Percentiles rank a stretch among this genome's conserved stretches.
phyloP scores from a whole-genome alignment of 2,888 invertebrate genomes.

The Acanthoscelides obtectus region DNA sequence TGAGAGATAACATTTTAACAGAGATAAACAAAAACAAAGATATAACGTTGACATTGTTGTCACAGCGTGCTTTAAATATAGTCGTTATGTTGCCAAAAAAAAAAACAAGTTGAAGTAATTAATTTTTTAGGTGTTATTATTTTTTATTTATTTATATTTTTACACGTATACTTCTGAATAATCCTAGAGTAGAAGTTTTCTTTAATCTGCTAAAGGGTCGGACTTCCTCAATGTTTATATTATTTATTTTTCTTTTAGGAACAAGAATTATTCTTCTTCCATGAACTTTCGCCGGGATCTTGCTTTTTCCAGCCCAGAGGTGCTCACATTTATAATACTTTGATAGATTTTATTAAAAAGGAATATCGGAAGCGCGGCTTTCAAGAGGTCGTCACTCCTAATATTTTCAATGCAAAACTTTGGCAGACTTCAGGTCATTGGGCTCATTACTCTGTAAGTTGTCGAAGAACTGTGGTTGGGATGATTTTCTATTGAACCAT shows the following conservation, averaged over 20 bases:
- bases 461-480: not conserved
- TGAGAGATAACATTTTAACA: no score
- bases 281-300: conserved; percentile 95
- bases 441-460: conserved; percentile 83
- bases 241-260: conserved; percentile 53
- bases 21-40: no score
- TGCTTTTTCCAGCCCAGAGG: conserved; percentile 98
- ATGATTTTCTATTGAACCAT: no score
- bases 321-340: conserved; percentile 91
- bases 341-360: conserved; percentile 78
- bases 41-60: no score
- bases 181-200: not conserved
- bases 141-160: no score
- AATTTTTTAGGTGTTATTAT: no score
- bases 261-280: conserved; percentile 98
- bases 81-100: no score
- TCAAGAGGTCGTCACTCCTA: conserved; percentile 91
- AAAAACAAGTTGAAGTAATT: no score
- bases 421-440: conserved; percentile 99
- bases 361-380: conserved; percentile 92
- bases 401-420: conserved; percentile 91
- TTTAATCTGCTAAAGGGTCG: no score
- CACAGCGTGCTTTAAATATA: no score
- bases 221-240: no score
- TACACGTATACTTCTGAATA: not conserved